phyloP scores from a whole-genome alignment of 2,113 vertebrate genomes.

The Himantopus leucocephalus region DNA sequence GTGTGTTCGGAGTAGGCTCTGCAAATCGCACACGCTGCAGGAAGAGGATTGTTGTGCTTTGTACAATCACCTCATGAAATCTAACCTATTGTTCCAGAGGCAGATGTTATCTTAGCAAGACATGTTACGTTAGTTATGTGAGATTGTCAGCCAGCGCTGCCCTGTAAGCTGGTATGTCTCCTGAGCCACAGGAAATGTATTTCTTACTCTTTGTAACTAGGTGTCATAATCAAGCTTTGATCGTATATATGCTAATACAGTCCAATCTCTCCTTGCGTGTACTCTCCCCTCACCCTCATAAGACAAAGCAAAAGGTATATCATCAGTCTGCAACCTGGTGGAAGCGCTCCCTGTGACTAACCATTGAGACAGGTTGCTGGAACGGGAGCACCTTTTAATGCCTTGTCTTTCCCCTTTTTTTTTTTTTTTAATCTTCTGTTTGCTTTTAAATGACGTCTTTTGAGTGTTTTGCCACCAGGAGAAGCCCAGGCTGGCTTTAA shows the following conservation, averaged over 20 bases:
- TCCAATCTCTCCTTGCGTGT: not conserved
- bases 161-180: not conserved
- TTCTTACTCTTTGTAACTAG: not conserved
- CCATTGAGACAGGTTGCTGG: not conserved
- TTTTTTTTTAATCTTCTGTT: not conserved
- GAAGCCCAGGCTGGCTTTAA: not conserved
- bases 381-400: not conserved
- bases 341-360: not conserved
- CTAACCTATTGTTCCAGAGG: not conserved
- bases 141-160: not conserved
- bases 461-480: not conserved
- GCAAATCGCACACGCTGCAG: not conserved
- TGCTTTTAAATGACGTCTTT: not conserved
- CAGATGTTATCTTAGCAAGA: not conserved
- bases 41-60: not conserved
- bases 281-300: not conserved
- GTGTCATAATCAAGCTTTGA: not conserved
- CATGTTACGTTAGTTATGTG: rapidly evolving
- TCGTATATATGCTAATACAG: not conserved
- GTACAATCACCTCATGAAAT: not conserved
- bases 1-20: not conserved
- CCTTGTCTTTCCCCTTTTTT: not conserved
- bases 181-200: not conserved
- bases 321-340: not conserved
- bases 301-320: not conserved